Base-by-base conservation (phyloP, 2,797 vertebrate species). In the Tamandua tetradactyla region DNA sequence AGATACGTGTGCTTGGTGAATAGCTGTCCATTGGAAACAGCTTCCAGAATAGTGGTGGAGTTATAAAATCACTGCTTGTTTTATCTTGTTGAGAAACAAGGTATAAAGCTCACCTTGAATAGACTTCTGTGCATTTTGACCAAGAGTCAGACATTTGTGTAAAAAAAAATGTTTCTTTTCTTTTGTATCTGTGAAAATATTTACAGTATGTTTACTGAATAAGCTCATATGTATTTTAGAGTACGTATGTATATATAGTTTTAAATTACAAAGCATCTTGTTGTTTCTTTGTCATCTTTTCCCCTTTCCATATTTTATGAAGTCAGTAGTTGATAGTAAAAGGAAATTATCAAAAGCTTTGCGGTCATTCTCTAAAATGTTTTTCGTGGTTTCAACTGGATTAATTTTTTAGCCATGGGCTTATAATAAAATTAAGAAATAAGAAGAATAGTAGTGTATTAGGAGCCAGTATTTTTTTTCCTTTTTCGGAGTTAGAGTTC, bases 1-100 rank as follows among this genome's bases (percentile, higher is more conserved):
- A 86, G 15, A 95, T 91, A 89, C 13, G 79, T 69, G 64, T 71
- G 40, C 8, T 44, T 61, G 42, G 66, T 75, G 49, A 95, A 57
- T 85, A 61, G n/a, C 3, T 91, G 74, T 64, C 32, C 10, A 1
- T 42, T 71, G 52, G 62, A 69, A 57, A 59, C 20, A 79, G n/a
- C 42, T 64, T 93, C 94, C 57, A 85, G 30, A 86, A 69, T 95
- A 11, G 32, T 79, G 74, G 20, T 79, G 52, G 37, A 35, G 11
- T 44, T 85, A 57, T 18, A 44, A 86, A 86, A 35, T 91, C 22
- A 68, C 23, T 37, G 22, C 30, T n/a, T 76, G 15, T 14, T 6
- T 78, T 88, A 61, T n/a, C 59, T 32, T 87, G 35, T 71, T 80
- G 87, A 74, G 49, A 68, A 91, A 40, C 25, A 87, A 30, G 32